Conservation (phyloP, 2,797 vertebrate species). For the Pelodytes ibericus region DNA sequence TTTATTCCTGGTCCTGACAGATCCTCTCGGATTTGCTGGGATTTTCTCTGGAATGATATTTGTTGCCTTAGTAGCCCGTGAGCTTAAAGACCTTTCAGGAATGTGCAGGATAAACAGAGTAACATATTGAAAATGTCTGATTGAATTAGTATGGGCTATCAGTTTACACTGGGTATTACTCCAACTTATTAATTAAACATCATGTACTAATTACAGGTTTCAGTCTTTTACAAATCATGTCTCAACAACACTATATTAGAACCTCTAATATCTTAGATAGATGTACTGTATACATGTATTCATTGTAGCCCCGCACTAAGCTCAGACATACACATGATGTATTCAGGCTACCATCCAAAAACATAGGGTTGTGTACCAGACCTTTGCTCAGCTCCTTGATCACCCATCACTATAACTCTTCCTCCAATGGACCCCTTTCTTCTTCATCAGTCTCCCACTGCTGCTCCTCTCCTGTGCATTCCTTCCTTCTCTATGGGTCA, state of each 20-base stretch:
- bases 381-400: too few species aligned
- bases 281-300: too few species aligned
- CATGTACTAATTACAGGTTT: constrained; percentile 45
- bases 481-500: too few species aligned
- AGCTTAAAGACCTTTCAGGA: constrained; percentile 56
- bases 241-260: background rate
- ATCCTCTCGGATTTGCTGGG: constrained; percentile 56
- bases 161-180: constrained; percentile 44
- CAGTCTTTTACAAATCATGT: background rate
- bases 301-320: too few species aligned
- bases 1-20: constrained; percentile 57
- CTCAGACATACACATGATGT: too few species aligned
- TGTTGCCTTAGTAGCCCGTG: constrained; percentile 59
- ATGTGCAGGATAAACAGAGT: constrained; percentile 59
- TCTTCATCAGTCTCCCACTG: too few species aligned
- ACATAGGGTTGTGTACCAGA: too few species aligned
- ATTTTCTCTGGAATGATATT: constrained; percentile 48
- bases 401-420: too few species aligned
- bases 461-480: too few species aligned
- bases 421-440: too few species aligned
- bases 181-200: constrained; percentile 4
- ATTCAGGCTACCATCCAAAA: too few species aligned
- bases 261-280: too few species aligned
- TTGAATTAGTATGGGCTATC: constrained; percentile 41
- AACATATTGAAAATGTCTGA: constrained; percentile 33